Conservation (phyloP, 2,797 vertebrate species). For the Alectoris magna region DNA sequence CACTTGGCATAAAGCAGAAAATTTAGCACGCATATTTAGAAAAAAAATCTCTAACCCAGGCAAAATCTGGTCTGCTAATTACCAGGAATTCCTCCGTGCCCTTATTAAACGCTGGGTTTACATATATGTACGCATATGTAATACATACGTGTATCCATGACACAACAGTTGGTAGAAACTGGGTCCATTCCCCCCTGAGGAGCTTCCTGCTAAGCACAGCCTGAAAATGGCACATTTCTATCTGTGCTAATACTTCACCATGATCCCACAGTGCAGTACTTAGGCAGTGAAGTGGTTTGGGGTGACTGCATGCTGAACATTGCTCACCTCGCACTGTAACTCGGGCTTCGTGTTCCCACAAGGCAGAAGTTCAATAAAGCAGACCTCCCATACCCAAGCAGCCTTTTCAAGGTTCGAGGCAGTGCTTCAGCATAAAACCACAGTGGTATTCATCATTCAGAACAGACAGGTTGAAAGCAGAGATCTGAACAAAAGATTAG, state of each 20-base stretch:
- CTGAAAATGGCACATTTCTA: not conserved
- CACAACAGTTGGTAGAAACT: not conserved
- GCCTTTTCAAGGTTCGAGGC: not conserved
- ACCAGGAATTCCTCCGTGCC: not conserved
- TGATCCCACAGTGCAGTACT: not conserved
- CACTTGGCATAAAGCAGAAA: not conserved
- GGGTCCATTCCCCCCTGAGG: not conserved
- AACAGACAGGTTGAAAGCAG: slow-evolving; percentile 41
- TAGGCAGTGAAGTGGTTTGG: not conserved
- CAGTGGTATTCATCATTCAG: not conserved
- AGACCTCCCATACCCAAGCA: not conserved
- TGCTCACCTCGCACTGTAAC: not conserved
- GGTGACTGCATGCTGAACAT: not conserved
- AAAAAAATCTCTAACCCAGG: not conserved
- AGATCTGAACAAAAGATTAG: slow-evolving; percentile 24
- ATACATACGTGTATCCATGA: accelerated
- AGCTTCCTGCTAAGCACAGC: not conserved
- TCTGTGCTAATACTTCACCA: not conserved
- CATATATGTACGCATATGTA: not conserved
- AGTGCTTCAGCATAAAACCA: not conserved
- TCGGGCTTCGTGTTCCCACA: not conserved
- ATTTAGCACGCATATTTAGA: not conserved
- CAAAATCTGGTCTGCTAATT: not conserved
- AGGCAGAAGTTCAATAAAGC: not conserved
- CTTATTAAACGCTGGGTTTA: not conserved